Percentiles rank a stretch among this genome's conserved stretches.
Evolutionary conservation across 2,797 vertebrate genomes (phyloP).

Genomic region (Botia kubotai): DNA sequence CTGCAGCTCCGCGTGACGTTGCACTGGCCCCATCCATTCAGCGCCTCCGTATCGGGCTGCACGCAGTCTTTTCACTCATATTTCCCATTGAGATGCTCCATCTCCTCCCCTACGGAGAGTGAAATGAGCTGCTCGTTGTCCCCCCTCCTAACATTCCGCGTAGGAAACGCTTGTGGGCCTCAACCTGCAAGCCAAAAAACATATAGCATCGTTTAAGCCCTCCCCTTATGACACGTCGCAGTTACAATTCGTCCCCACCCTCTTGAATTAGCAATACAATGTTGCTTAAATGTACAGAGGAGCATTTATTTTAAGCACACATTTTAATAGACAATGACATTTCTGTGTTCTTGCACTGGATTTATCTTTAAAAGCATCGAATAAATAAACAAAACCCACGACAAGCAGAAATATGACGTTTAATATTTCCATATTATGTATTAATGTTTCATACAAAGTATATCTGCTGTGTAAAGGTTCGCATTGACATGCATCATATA

Average conservation of each 20-base stretch:
- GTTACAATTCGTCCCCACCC: constrained; percentile 75
- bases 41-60: constrained; percentile 76
- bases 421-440: neutral
- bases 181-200: constrained; percentile 75
- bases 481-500: neutral
- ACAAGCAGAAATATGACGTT: neutral
- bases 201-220: constrained; percentile 75
- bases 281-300: constrained; percentile 20
- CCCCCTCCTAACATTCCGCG: constrained; percentile 65
- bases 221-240: constrained; percentile 78
- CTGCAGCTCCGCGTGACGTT: constrained; percentile 85
- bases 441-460: neutral
- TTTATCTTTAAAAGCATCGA: too few species aligned
- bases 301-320: neutral
- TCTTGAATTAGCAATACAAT: constrained; percentile 55
- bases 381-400: neutral
- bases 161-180: constrained; percentile 74
- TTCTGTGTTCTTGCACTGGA: neutral
- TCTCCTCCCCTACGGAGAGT: constrained; percentile 63
- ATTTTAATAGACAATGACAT: neutral
- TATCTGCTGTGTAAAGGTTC: neutral
- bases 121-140: constrained; percentile 60
- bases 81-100: constrained; percentile 73
- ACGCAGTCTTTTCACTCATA: constrained; percentile 75
- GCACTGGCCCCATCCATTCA: constrained; percentile 84